Evolutionary conservation across 2,888 invertebrate species (phyloP), one percentile per base, ranked within the genome.

Genomic region (Biston betularia): DNA sequence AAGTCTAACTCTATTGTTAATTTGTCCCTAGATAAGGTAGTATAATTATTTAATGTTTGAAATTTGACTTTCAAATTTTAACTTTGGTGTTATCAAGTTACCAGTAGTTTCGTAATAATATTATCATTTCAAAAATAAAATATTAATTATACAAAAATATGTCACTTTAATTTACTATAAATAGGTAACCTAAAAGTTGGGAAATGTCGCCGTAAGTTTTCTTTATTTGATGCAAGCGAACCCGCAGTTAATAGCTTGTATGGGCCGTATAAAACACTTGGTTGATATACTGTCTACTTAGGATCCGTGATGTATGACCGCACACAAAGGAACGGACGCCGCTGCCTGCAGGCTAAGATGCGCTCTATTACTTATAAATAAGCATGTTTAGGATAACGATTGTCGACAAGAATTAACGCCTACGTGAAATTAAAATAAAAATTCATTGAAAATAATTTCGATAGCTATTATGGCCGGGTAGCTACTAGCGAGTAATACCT

Each of bases 221-320:
- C 46, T 14, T 15, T 9, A 33, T 14, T 12, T 6, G 6, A 0
- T 9, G 14, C 40, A 58, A 38, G 40, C n/a, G 42, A 48, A 48
- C 4, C 48, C 48, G 15, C 14, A 0, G n/a, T 3, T 15, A 38
- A 48, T 24, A 57, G 9, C 57, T 38, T 38, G 38, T 38, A 0
- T 0, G 14, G 1, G 4, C 79, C 83, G 69, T 57, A 72, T 58
- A 62, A 62, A 67, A 50, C 56, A 92, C 89, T 89, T 86, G 85
- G 90, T 90, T 93, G 93, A 93, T 93, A 92, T 92, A 93, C 91
- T 93, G 93, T 93, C 93, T 93, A 93, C 93, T 93, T 93, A 93
- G 89, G 83, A 80, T 65, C 79, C 78, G 92, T 93, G 93, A 93
- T 93, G 92, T 92, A 93, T 93, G 93, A 86, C 76, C 78, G 74